Evolutionary conservation across 2,888 invertebrate species (phyloP).

Genomic region (Acanthosoma haemorrhoidale): DNA sequence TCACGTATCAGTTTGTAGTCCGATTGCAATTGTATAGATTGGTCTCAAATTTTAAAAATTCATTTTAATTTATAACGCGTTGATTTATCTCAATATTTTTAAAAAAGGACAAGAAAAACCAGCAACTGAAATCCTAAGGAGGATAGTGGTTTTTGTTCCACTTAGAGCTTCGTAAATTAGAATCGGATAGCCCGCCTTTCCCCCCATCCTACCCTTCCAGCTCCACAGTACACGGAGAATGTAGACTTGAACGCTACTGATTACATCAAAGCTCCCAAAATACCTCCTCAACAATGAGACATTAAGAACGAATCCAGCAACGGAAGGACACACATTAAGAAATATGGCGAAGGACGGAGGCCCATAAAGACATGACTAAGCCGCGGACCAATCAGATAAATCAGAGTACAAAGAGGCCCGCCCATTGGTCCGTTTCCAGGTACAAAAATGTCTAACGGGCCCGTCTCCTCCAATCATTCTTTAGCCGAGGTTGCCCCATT

Average conservation of each 20-base stretch:
- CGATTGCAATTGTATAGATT: too few relatives aligned
- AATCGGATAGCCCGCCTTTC: too few relatives aligned
- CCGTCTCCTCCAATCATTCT: constrained; percentile 11
- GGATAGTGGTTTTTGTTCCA: too few relatives aligned
- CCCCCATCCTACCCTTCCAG: too few relatives aligned
- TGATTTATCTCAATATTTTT: too few relatives aligned
- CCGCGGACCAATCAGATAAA: neutral
- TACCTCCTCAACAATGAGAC: neutral
- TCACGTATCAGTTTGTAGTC: too few relatives aligned
- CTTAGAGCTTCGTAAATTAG: too few relatives aligned
- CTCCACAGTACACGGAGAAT: too few relatives aligned
- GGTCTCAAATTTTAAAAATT: too few relatives aligned
- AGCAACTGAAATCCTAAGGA: too few relatives aligned
- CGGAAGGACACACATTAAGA: constrained; percentile 8
- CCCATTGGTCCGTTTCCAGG: constrained; percentile 9
- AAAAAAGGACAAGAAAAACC: too few relatives aligned
- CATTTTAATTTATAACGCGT: too few relatives aligned
- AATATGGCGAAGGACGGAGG: neutral
- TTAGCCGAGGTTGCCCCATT: neutral
- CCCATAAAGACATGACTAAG: constrained; percentile 10
- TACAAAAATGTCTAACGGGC: constrained; percentile 7
- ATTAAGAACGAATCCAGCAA: neutral
- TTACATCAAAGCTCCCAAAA: constrained; percentile 5
- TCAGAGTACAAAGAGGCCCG: constrained; percentile 12
- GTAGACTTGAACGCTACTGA: neutral